Evolutionary conservation across 2,113 vertebrate species (phyloP), one percentile per base, ranked within the genome.

Genomic region (Rostratula benghalensis): DNA sequence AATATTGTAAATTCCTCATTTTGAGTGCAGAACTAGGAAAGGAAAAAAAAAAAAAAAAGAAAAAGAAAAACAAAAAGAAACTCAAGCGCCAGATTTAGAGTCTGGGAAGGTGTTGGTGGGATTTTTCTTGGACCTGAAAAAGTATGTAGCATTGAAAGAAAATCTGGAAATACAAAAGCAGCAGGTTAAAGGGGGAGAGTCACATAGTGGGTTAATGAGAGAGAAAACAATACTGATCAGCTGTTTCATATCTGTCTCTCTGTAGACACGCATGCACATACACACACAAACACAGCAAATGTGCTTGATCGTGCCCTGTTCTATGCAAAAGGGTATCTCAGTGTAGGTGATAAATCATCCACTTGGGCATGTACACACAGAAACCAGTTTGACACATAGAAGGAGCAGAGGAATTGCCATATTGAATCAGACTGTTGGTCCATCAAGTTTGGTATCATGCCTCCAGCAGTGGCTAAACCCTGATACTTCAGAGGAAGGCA

Each of bases 351-450:
- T 82, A 94, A 95, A 93, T 97, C 92, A 95, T 90, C 18, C 30
- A 1, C 86, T 87, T 81, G 82, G 84, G 81, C 86, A 93, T 91
- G 70, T 89, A 89, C 88, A 91, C 73, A 74, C 70, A 89, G 71
- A 69, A 96, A 94, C 88, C 89, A 87, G 83, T 86, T 89, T 93
- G 89, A 85, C 96, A 96, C 96, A 80, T 67, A 94, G 81, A 65
- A 93, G 79, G 7, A 86, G 68, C 87, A 90, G 87, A 94, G 91
- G 93, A 96, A 97, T 97, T 97, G 97, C 97, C 96, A 95, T 93
- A 88, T 84, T 87, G 88, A 96, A 97, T 97, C 97, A 97, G 92
- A 45, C 93, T 53, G 25, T 89, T 92, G 97, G 91, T 95, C 96
- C 96, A 83, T 97, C 96, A 97, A 71, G 78, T 95, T 94, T 71